A percentile compares a stretch with the other conserved stretches of the same genome.
Conservation (phyloP, 2,113 vertebrate genomes). For the Corynorhinus townsendii region DNA sequence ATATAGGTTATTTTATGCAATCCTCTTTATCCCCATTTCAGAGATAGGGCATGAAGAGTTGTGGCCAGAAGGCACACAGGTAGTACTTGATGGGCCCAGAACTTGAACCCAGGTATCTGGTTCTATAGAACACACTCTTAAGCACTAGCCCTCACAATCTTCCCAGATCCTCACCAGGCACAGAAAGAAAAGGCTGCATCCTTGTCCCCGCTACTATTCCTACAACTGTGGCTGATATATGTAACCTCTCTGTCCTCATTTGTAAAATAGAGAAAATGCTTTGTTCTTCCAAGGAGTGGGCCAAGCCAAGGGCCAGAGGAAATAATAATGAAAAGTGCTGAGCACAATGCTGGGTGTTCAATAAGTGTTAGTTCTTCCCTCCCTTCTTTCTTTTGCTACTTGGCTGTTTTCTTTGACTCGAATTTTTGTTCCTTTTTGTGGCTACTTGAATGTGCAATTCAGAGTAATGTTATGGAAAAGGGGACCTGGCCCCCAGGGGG, state of each 20-base stretch:
- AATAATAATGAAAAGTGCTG: not conserved
- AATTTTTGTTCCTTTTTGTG: not conserved
- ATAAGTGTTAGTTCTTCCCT: not conserved
- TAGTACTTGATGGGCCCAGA: not conserved
- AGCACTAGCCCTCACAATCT: not conserved
- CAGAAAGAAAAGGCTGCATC: not conserved
- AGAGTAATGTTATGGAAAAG: not conserved
- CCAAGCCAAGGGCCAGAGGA: not conserved
- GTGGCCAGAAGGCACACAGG: not conserved
- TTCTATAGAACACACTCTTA: not conserved
- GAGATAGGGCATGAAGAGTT: not conserved
- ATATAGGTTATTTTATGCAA: not conserved
- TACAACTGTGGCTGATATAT: not conserved
- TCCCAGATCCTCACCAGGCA: not conserved
- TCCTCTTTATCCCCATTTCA: not conserved
- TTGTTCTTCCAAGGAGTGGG: not conserved
- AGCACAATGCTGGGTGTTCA: not conserved
- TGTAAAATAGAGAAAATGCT: not conserved
- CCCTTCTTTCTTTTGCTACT: not conserved
- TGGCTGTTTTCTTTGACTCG: not conserved
- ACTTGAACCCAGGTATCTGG: not conserved
- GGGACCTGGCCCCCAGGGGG: not conserved
- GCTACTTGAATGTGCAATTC: not conserved
- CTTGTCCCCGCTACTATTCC: not conserved
- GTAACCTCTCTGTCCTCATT: not conserved